phyloP scores from a whole-genome alignment of 2,113 vertebrate genomes.

The Dicaeum eximium region DNA sequence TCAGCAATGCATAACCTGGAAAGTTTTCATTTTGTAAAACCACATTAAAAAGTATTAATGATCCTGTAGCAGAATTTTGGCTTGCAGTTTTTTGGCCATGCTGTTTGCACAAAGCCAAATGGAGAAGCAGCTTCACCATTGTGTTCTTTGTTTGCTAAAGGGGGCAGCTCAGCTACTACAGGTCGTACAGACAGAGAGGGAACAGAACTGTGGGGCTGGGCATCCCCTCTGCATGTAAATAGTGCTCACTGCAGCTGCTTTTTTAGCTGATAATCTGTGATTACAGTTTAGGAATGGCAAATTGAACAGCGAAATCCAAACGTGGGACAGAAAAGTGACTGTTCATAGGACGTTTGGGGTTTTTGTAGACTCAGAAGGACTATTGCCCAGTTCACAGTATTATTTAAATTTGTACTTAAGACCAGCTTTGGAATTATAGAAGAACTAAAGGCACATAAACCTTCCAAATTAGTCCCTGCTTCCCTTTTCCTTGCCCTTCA shows the following conservation, averaged over 20 bases:
- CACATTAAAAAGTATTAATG: not conserved
- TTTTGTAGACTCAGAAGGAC: slow-evolving; percentile 5
- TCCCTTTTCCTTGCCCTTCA: slow-evolving; percentile 49
- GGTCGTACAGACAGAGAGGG: not conserved
- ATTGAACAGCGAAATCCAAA: not conserved
- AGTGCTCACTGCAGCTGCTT: not conserved
- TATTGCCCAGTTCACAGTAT: not conserved
- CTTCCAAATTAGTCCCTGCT: slow-evolving; percentile 45
- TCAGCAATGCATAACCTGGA: not conserved
- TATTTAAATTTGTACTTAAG: slow-evolving; percentile 55
- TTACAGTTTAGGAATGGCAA: slow-evolving; percentile 1
- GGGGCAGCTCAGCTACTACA: not conserved
- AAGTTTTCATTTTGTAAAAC: not conserved
- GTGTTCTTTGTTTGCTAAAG: not conserved
- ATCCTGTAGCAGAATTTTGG: not conserved
- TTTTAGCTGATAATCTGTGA: not conserved
- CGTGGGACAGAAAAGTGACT: not conserved
- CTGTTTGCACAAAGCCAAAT: not conserved
- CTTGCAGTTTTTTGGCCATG: not conserved
- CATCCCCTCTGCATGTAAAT: not conserved
- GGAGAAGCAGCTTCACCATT: not conserved
- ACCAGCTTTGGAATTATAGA: slow-evolving; percentile 16
- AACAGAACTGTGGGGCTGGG: not conserved
- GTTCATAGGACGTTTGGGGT: not conserved
- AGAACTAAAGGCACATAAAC: slow-evolving; percentile 48